Percentiles rank a stretch among this genome's conserved stretches.
Evolutionary conservation across 92 coral and sea anemone species (phyloP).

Genomic region (Actinostola sp.): DNA sequence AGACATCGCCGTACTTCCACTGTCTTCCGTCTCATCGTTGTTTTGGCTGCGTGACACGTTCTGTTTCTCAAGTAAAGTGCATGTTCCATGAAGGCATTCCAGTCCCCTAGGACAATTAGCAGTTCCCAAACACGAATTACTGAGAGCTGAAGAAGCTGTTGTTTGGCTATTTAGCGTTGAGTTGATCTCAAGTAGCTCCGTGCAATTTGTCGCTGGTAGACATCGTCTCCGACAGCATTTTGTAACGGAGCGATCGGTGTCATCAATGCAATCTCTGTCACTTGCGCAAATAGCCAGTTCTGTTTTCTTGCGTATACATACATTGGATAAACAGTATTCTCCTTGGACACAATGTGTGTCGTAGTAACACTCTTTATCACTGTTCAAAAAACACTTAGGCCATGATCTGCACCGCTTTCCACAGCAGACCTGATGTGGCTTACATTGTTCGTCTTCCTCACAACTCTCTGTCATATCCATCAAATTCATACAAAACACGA

Average conservation of each 20-base stretch:
- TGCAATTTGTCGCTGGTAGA: no score
- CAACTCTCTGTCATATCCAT: not conserved
- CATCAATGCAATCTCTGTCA: constrained; percentile 23
- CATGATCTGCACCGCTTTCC: constrained; percentile 41
- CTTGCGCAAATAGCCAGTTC: constrained; percentile 11
- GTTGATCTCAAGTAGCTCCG: constrained; percentile 31
- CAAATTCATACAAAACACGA: not conserved
- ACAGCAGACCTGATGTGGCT: constrained; percentile 38
- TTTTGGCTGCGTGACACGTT: constrained; percentile 30
- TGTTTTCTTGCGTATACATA: constrained; percentile 15
- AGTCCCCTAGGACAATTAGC: constrained; percentile 27
- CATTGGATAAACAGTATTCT: constrained; percentile 16
- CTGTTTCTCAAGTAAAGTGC: not conserved
- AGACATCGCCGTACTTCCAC: no score
- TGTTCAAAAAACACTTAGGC: constrained; percentile 46
- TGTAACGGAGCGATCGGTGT: constrained; percentile 19
- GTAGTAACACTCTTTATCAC: constrained; percentile 37
- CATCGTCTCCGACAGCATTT: constrained; percentile 37
- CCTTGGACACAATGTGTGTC: constrained; percentile 46
- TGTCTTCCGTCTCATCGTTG: no score
- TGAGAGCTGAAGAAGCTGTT: constrained; percentile 3
- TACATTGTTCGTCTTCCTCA: constrained; percentile 15
- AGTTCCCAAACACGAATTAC: not conserved
- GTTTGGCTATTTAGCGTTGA: constrained; percentile 11
- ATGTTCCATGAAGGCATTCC: constrained; percentile 38